Conservation (phyloP, 2,113 vertebrate genomes). For the Charina bottae region DNA sequence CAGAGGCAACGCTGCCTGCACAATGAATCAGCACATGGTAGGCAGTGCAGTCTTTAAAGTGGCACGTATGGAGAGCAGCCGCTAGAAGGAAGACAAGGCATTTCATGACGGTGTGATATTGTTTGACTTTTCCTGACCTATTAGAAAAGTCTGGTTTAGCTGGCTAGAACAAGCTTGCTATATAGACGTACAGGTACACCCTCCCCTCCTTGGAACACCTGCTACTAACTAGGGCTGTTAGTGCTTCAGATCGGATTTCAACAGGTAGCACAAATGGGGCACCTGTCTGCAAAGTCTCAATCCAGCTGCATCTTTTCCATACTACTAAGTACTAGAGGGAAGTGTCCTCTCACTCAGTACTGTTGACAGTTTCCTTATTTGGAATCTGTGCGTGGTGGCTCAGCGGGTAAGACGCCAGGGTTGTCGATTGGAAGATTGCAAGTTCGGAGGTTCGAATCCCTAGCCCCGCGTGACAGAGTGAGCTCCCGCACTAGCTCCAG, state of each 20-base stretch:
- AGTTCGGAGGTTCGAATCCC: too few species aligned
- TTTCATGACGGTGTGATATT: neutral
- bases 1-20: neutral
- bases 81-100: neutral
- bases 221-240: neutral
- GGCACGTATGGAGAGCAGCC: neutral
- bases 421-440: too few species aligned
- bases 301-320: neutral
- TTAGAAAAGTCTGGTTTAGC: neutral
- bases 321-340: neutral
- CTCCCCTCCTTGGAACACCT: neutral
- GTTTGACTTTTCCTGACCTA: neutral
- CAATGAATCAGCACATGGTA: conserved; percentile 24
- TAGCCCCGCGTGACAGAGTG: too few species aligned
- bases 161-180: neutral
- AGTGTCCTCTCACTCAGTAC: neutral
- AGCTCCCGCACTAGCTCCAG: too few species aligned
- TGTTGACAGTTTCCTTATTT: too few species aligned
- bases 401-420: too few species aligned
- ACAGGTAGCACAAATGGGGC: neutral
- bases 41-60: neutral
- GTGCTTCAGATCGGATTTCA: neutral
- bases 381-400: too few species aligned
- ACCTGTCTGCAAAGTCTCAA: neutral
- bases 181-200: neutral